These are phyloP conservation scores for Eilema sororculum DNA, from an alignment of 2,888 invertebrate species.

Conservation along the genomic window DNA sequence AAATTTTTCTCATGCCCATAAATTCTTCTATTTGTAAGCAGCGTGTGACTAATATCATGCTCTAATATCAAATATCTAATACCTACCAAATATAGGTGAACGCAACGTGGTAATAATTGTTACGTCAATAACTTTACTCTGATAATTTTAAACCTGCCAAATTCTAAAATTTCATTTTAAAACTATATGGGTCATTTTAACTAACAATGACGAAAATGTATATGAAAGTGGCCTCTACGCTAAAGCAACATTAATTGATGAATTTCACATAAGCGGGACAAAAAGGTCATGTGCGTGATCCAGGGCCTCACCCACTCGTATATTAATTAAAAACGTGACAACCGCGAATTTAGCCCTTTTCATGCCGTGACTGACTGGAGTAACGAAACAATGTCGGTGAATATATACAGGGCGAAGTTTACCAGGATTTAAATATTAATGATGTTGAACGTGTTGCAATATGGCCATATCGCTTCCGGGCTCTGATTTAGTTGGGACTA, in stretches of 20 bases:
- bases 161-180: conserved; percentile 21
- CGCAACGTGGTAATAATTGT: background rate
- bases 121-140: background rate
- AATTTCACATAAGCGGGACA: conserved; percentile 64
- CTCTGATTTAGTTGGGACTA: conserved; percentile 6
- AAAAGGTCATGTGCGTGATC: conserved; percentile 66
- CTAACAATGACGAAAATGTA: conserved; percentile 48
- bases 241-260: conserved; percentile 71
- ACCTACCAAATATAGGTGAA: background rate
- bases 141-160: background rate
- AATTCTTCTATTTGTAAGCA: conserved; percentile 9
- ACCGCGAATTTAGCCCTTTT: conserved; percentile 76
- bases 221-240: conserved; percentile 52
- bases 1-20: conserved; percentile 9
- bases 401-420: conserved; percentile 48
- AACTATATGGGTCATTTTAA: conserved; percentile 24
- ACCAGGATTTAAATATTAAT: conserved; percentile 62
- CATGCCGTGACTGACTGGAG: conserved; percentile 63
- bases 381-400: conserved; percentile 55
- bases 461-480: background rate
- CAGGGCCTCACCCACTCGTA: conserved; percentile 70
- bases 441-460: conserved; percentile 41
- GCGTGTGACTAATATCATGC: conserved; percentile 6
- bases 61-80: background rate
- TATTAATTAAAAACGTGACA: conserved; percentile 85